Conservation (phyloP, 2,113 vertebrate genomes). For the Eulemur rufifrons region DNA sequence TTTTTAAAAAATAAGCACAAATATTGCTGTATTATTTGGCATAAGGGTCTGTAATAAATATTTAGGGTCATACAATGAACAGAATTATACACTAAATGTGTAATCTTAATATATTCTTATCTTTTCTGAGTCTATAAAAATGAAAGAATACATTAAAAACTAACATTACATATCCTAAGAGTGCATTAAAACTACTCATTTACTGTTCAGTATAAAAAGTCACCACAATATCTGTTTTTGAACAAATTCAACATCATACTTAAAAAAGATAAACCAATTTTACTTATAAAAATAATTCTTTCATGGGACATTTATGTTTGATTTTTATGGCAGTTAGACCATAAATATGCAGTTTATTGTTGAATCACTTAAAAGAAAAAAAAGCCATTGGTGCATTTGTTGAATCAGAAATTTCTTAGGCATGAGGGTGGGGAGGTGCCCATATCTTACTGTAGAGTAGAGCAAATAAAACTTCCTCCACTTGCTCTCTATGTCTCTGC, state of each 20-base stretch:
- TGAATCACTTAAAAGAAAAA: constrained; percentile 10
- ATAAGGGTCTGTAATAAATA: constrained; percentile 27
- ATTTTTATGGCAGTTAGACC: constrained; percentile 55
- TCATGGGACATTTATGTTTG: constrained; percentile 19
- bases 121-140: constrained; percentile 34
- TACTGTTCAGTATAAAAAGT: constrained; percentile 40
- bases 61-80: neutral
- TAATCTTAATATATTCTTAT: neutral
- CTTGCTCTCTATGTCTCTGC: neutral
- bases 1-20: constrained; percentile 43
- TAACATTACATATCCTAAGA: neutral
- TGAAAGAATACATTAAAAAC: constrained; percentile 27
- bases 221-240: constrained; percentile 26
- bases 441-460: fast-evolving
- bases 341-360: constrained; percentile 30
- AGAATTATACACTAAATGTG: neutral
- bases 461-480: neutral
- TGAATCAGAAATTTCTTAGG: constrained; percentile 18
- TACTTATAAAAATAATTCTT: constrained; percentile 54
- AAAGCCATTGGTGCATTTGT: neutral
- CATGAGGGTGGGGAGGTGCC: neutral
- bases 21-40: constrained; percentile 1
- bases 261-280: constrained; percentile 35
- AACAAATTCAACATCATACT: constrained; percentile 25
- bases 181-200: neutral